Evolutionary conservation across 2,888 invertebrate species (phyloP), one percentile per base, ranked within the genome.

Genomic region (Odontomyia ornata): DNA sequence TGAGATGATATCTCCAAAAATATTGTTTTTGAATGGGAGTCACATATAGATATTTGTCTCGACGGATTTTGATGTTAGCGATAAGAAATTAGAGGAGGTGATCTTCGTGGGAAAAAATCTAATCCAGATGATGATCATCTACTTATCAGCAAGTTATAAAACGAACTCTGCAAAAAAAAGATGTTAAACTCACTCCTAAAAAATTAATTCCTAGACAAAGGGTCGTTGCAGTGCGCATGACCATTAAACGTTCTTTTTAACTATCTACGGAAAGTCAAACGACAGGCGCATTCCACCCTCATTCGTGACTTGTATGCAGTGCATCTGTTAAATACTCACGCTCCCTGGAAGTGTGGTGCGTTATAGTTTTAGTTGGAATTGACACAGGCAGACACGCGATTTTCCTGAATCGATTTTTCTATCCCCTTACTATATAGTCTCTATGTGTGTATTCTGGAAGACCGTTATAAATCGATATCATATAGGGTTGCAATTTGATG

Each of bases 401-500:
- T 69, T 36, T 69, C 21, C 23, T 28, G 47, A 21, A 69, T 47
- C 46, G 47, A 69, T 69, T 69, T 27, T 46, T 23, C 47, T 5
- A 15, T 28, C 62, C 62, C 27, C 27, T 62, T 27, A 1, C 27
- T 9, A 36, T n/a, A 28, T 7, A 11, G 2, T 36, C 5, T 36
- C 5, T 9, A 36, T 36, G n/a, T 62, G 15, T 15, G 47, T 69
- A n/a, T 9, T 46, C n/a, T 21, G 25, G 52, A 72, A 72, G 72
- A 56, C 72, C 72, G 72, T 72, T 72, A 72, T 52, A 72, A 72
- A 72, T 72, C 72, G 72, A 56, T 72, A 72, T 43, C 65, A 30
- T 56, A 56, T 52, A 56, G 56, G 56, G 72, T 72, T 72, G 72
- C 52, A 72, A 56, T 30, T 72, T 52, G 30, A 72, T 30, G 28